Conservation (phyloP, 2,888 invertebrate species). For the Drosophila pegasa region DNA sequence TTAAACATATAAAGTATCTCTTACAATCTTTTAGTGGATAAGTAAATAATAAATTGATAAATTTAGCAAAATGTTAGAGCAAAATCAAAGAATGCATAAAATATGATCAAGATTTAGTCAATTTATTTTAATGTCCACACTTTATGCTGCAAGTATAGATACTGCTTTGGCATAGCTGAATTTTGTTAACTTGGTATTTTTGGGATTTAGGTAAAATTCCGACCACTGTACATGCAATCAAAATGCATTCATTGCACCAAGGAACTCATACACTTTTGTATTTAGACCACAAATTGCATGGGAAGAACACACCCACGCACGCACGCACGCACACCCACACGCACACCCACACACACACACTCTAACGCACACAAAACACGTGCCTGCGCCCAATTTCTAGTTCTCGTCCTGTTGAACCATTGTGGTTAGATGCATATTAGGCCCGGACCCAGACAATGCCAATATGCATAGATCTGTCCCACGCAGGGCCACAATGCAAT, state of each 20-base stretch:
- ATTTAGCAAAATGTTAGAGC: no score
- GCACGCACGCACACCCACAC: constrained; percentile 3
- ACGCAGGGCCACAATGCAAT: constrained; percentile 5
- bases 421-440: constrained; percentile 65
- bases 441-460: constrained; percentile 33
- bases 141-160: background rate
- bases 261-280: constrained; percentile 40
- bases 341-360: background rate
- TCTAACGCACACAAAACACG: constrained; percentile 42
- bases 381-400: constrained; percentile 33
- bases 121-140: background rate
- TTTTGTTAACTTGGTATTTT: no score
- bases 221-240: constrained; percentile 64
- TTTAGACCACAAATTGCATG: constrained; percentile 45
- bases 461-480: constrained; percentile 24
- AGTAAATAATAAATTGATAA: no score
- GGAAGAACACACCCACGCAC: constrained; percentile 13
- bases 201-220: background rate
- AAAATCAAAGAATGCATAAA: background rate
- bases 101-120: no score
- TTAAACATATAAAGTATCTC: background rate
- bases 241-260: constrained; percentile 63
- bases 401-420: constrained; percentile 15
- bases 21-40: no score
- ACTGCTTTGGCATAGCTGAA: no score